Conservation (phyloP, 2,888 invertebrate genomes). For the Athalia rosae region DNA sequence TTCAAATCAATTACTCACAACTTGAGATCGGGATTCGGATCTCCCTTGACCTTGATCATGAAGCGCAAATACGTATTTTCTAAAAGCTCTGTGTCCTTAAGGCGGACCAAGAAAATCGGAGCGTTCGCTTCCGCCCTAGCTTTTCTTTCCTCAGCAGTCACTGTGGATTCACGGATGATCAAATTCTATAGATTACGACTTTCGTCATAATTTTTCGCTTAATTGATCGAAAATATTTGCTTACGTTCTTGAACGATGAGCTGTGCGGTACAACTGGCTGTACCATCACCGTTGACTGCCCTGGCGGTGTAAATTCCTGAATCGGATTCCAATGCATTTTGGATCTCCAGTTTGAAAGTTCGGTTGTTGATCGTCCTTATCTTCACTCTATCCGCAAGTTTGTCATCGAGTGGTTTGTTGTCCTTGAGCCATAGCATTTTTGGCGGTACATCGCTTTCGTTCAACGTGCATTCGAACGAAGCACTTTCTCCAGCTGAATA, state of each 20-base stretch:
- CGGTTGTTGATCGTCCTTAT: constrained; percentile 78
- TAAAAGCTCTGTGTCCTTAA: constrained; percentile 91
- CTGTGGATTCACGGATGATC: constrained; percentile 70
- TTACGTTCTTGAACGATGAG: constrained; percentile 90
- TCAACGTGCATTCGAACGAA: constrained; percentile 85
- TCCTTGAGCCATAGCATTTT: constrained; percentile 90
- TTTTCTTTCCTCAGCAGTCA: constrained; percentile 82
- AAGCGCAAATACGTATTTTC: constrained; percentile 91
- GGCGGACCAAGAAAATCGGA: constrained; percentile 88
- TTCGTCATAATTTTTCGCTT: not conserved
- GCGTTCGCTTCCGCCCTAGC: constrained; percentile 82
- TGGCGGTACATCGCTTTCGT: constrained; percentile 76
- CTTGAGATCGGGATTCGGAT: constrained; percentile 91
- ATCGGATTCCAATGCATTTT: constrained; percentile 85
- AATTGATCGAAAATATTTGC: constrained; percentile 61
- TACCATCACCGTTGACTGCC: constrained; percentile 87
- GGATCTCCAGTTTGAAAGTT: constrained; percentile 82
- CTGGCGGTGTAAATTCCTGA: constrained; percentile 93
- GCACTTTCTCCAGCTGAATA: constrained; percentile 87
- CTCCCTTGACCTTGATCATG: constrained; percentile 91
- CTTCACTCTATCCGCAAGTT: constrained; percentile 84
- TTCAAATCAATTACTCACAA: constrained; percentile 82
- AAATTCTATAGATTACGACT: not conserved
- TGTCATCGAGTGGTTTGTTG: constrained; percentile 87
- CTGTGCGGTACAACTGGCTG: constrained; percentile 90